phyloP scores from a whole-genome alignment of 2,888 invertebrate species.

The Pheosia tremula region DNA sequence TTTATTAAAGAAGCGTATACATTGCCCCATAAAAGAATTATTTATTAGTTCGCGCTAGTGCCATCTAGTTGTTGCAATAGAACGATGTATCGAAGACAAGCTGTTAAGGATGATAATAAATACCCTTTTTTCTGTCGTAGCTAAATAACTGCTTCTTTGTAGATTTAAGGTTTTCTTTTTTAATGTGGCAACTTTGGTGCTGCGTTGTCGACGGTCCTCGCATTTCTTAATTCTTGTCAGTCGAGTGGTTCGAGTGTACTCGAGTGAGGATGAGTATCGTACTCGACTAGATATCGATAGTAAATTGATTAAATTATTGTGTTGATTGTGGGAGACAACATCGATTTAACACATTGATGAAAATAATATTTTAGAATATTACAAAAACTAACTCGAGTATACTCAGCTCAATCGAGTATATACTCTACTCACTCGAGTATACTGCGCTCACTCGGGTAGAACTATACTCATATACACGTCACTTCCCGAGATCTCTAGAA shows the following conservation, averaged over 20 bases:
- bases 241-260: constrained; percentile 14
- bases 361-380: too few species aligned
- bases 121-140: constrained; percentile 30
- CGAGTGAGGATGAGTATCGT: constrained; percentile 13
- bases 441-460: constrained; percentile 17
- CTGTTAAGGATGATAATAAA: constrained; percentile 26
- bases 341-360: too few species aligned
- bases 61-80: background rate
- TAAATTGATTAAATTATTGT: constrained; percentile 21
- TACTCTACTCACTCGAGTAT: constrained; percentile 12
- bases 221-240: constrained; percentile 28
- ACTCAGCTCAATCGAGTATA: too few species aligned
- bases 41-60: background rate
- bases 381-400: too few species aligned
- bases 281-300: constrained; percentile 14
- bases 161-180: constrained; percentile 41
- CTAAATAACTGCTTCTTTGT: constrained; percentile 20
- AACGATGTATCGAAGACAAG: background rate
- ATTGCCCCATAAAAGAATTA: too few species aligned
- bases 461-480: constrained; percentile 9
- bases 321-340: background rate
- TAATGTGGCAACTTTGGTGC: constrained; percentile 44
- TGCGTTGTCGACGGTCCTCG: constrained; percentile 43
- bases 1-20: too few species aligned
- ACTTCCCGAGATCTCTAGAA: constrained; percentile 35